Conservation (phyloP, 2,797 vertebrate species). For the Setipinna tenuifilis region DNA sequence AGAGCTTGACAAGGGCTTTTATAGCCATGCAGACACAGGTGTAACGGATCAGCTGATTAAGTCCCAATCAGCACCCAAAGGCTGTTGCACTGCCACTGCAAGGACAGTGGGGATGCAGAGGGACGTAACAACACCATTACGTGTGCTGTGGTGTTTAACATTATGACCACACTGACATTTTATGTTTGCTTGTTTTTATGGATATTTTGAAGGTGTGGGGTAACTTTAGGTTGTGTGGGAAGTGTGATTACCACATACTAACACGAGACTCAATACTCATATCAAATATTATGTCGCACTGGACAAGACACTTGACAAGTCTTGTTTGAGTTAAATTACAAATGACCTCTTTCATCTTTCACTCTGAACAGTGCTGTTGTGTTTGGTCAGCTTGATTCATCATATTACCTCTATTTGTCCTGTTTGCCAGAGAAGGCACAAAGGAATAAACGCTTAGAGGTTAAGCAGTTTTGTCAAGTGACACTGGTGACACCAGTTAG, state of each 20-base stretch:
- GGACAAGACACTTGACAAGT: neutral
- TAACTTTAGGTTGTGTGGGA: neutral
- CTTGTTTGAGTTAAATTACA: conserved; percentile 30
- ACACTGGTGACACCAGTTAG: neutral
- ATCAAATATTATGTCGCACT: conserved; percentile 18
- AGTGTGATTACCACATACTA: conserved; percentile 41
- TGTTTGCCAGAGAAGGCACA: neutral
- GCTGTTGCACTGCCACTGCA: too few species aligned
- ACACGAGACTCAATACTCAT: conserved; percentile 40
- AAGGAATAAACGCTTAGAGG: neutral
- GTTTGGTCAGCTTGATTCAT: neutral
- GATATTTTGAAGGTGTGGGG: conserved; percentile 2
- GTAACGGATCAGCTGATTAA: too few species aligned
- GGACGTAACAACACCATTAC: too few species aligned
- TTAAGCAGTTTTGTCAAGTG: neutral
- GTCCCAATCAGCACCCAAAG: too few species aligned
- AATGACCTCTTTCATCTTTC: conserved; percentile 8
- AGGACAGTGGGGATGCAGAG: too few species aligned
- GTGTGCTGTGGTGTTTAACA: conserved; percentile 21
- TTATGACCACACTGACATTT: neutral
- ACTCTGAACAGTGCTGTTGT: neutral
- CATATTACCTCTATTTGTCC: neutral
- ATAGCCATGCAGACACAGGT: too few species aligned
- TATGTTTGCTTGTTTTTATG: neutral
- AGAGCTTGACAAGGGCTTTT: too few species aligned